Percentiles rank a stretch among this genome's conserved stretches.
phyloP scores from a whole-genome alignment of 2,888 invertebrate species.

The Andrena bicolor region DNA sequence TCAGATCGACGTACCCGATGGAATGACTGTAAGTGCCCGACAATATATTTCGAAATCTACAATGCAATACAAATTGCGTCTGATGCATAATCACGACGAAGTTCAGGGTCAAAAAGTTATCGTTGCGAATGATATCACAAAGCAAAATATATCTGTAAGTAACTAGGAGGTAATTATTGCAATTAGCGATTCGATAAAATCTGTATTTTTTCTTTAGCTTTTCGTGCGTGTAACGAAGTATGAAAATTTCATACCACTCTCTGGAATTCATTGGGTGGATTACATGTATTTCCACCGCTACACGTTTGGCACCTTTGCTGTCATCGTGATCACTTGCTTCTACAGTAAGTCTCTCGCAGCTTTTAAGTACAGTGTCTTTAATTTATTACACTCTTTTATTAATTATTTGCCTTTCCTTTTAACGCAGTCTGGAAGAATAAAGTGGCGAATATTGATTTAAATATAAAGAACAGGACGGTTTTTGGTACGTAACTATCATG shows the following conservation, averaged over 20 bases:
- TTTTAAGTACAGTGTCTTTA: conserved; percentile 1
- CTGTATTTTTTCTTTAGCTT: conserved; percentile 72
- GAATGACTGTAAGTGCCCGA: conserved; percentile 77
- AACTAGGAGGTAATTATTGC: background rate
- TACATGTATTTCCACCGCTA: conserved; percentile 81
- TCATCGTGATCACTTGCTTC: conserved; percentile 78
- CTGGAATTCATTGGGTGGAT: conserved; percentile 81
- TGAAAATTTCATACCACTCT: conserved; percentile 77
- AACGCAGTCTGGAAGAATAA: conserved; percentile 81
- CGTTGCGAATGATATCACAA: conserved; percentile 80
- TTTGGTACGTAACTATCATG: conserved; percentile 76
- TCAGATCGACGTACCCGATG: conserved; percentile 81
- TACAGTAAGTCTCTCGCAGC: conserved; percentile 76
- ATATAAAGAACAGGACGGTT: conserved; percentile 79
- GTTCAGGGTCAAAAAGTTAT: conserved; percentile 81
- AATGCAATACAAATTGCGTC: conserved; percentile 79
- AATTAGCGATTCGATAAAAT: conserved; percentile 1
- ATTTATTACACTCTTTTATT: background rate
- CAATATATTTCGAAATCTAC: conserved; percentile 73
- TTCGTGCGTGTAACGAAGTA: conserved; percentile 79
- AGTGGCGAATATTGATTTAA: conserved; percentile 78
- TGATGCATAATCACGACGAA: conserved; percentile 80
- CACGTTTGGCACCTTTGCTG: conserved; percentile 78
- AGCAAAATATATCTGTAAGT: conserved; percentile 82
- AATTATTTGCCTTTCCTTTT: conserved; percentile 2